Base-by-base conservation (phyloP, 1,140 invertebrate species). In the Uloborus diversus region DNA sequence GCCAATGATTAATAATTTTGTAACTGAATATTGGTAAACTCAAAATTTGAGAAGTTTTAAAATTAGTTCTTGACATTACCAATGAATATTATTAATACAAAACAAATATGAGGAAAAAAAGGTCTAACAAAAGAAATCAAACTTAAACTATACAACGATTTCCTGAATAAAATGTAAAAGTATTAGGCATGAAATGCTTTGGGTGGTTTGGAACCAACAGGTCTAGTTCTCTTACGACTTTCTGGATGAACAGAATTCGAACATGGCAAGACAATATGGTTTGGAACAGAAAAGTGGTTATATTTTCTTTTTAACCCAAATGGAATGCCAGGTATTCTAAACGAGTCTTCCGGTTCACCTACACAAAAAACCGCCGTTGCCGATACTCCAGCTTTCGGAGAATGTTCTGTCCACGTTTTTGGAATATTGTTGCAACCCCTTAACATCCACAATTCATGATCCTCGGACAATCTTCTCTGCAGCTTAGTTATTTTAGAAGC, bases 111-210 rank as follows among this genome's bases (percentile, higher is more conserved):
- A n/a, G n/a, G n/a, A n/a, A n/a, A n/a, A n/a, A n/a, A n/a, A n/a
- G n/a, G n/a, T n/a, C n/a, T n/a, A n/a, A n/a, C n/a, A n/a, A n/a
- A n/a, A n/a, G n/a, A n/a, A n/a, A n/a, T n/a, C n/a, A n/a, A n/a
- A n/a, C n/a, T n/a, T n/a, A n/a, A n/a, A n/a, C n/a, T n/a, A n/a
- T n/a, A n/a, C n/a, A n/a, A n/a, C n/a, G n/a, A n/a, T n/a, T n/a
- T n/a, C n/a, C n/a, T n/a, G n/a, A n/a, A n/a, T n/a, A n/a, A n/a
- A n/a, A n/a, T n/a, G n/a, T n/a, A n/a, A n/a, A n/a, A n/a, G n/a
- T n/a, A 61, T 20, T 32, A 79, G 7, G 76, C 76, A 69, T 79
- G 76, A 47, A 79, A 79, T 47, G 76, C 76, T 61, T 79, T 79
- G 9, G 76, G 65, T 30, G 76, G 76, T 23, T 79, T 79, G 11